Evolutionary conservation across 2,888 invertebrate genomes (phyloP).

Genomic region (Clepsis dumicolana): DNA sequence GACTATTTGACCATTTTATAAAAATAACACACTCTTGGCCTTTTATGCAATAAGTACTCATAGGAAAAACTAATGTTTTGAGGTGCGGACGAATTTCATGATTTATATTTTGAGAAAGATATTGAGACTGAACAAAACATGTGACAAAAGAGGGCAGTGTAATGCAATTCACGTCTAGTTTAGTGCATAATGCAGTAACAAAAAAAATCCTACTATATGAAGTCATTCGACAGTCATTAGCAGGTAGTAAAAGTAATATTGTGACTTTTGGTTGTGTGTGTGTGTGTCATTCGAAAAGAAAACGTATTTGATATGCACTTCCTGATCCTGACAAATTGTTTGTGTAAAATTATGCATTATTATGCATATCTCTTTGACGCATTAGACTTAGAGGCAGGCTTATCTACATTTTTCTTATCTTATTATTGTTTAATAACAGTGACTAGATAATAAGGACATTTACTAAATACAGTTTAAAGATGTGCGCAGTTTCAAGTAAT

Average conservation of each 20-base stretch:
- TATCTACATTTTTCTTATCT: conserved; percentile 5
- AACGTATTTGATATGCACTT: conserved; percentile 26
- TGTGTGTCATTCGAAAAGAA: conserved; percentile 27
- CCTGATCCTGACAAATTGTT: conserved; percentile 8
- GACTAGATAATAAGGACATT: background rate
- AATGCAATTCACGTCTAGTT: too few relatives aligned
- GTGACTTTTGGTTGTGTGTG: conserved; percentile 18
- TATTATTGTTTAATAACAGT: conserved; percentile 2
- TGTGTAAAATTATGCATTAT: conserved; percentile 5
- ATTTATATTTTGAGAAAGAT: too few relatives aligned
- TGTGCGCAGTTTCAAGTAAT: too few relatives aligned
- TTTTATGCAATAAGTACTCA: too few relatives aligned
- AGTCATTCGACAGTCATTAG: background rate
- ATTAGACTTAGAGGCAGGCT: background rate
- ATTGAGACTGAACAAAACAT: too few relatives aligned
- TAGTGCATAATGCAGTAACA: background rate
- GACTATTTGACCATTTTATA: too few relatives aligned
- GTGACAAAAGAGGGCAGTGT: too few relatives aligned
- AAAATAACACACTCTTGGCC: too few relatives aligned
- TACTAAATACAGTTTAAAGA: background rate
- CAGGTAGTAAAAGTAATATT: conserved; percentile 6
- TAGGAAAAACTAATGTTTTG: background rate
- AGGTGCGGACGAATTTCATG: background rate
- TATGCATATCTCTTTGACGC: conserved; percentile 27
- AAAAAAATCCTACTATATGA: background rate